phyloP scores from a whole-genome alignment of 2,888 invertebrate species.

The Charanyca ferruginea region DNA sequence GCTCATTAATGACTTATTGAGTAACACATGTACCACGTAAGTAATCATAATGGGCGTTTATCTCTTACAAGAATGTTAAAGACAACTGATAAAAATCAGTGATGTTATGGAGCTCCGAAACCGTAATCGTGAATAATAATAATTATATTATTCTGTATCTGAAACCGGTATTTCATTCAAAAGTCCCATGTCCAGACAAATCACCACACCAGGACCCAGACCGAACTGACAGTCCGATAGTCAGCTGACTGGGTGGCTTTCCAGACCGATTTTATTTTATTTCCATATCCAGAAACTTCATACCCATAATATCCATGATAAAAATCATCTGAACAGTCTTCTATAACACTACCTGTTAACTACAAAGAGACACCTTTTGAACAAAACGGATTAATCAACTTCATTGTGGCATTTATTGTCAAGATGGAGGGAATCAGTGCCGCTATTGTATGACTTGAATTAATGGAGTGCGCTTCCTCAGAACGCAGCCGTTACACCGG shows the following conservation, averaged over 20 bases:
- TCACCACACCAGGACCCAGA: too few species aligned
- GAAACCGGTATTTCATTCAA: too few species aligned
- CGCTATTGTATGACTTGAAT: slow-evolving; percentile 74
- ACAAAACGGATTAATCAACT: slow-evolving; percentile 56
- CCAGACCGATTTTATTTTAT: too few species aligned
- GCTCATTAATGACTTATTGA: slow-evolving; percentile 41
- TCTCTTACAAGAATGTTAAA: slow-evolving; percentile 62
- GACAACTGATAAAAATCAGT: slow-evolving; percentile 59
- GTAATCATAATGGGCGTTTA: slow-evolving; percentile 48
- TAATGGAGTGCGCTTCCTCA: slow-evolving; percentile 83
- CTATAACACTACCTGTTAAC: slow-evolving; percentile 62
- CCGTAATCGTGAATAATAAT: too few species aligned
- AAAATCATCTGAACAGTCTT: slow-evolving; percentile 51
- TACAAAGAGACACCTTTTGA: slow-evolving; percentile 45
- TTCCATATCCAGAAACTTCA: too few species aligned
- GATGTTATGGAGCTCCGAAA: too few species aligned
- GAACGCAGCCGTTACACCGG: slow-evolving; percentile 72
- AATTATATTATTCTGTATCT: too few species aligned
- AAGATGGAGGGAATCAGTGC: slow-evolving; percentile 62
- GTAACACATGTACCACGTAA: slow-evolving; percentile 42
- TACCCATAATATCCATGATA: too few species aligned
- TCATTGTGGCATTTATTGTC: slow-evolving; percentile 53
- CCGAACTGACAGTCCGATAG: too few species aligned
- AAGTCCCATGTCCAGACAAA: too few species aligned
- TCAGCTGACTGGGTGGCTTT: too few species aligned